A percentile compares a stretch with the other conserved stretches of the same genome.
These are phyloP conservation scores for Acanthurus tractus DNA, from an alignment of 2,797 vertebrate species.

Conservation along the genomic window DNA sequence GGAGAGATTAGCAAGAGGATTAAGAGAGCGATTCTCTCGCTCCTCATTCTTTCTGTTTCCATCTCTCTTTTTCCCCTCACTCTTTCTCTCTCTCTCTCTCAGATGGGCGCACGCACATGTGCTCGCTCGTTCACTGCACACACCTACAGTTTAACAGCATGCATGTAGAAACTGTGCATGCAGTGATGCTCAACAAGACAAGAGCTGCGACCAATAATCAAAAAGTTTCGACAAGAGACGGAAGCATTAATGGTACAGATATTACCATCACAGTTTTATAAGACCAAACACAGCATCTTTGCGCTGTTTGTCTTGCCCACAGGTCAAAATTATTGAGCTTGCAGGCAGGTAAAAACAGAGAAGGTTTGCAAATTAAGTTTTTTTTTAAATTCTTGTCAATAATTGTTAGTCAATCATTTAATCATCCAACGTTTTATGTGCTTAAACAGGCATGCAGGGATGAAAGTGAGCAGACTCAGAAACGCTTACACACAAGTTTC, in stretches of 20 bases:
- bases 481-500: not conserved
- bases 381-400: no score
- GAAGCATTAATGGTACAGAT: no score
- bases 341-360: not conserved
- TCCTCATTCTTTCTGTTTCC: conserved; percentile 67
- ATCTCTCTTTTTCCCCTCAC: conserved; percentile 28
- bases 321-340: not conserved
- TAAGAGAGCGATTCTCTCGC: conserved; percentile 80
- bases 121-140: conserved; percentile 23
- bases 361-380: no score
- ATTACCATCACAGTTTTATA: no score
- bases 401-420: not conserved
- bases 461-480: conserved; percentile 21
- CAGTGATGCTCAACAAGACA: not conserved
- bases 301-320: not conserved
- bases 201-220: not conserved
- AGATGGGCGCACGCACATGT: conserved; percentile 23
- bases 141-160: not conserved
- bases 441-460: conserved; percentile 7
- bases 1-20: conserved; percentile 86
- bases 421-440: not conserved
- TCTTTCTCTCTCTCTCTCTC: conserved; percentile 39
- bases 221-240: no score
- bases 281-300: no score
- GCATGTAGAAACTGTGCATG: not conserved